Evolutionary conservation across 1,140 invertebrate species (phyloP).

Genomic region (Steinernema feltiae): DNA sequence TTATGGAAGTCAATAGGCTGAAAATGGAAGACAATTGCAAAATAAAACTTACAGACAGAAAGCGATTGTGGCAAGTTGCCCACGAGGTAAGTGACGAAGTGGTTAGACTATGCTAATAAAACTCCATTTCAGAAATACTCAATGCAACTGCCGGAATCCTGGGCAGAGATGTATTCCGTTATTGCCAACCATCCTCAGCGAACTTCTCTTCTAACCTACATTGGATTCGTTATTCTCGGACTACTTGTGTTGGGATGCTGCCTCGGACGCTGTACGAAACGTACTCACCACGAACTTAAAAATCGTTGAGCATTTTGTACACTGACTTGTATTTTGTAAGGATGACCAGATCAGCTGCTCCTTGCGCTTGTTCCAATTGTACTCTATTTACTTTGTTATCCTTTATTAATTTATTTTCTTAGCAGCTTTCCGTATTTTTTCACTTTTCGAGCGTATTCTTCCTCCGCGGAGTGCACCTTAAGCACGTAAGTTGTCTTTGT

Average conservation of each 20-base stretch:
- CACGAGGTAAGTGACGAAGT: constrained; percentile 47
- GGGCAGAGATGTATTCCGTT: constrained; percentile 36
- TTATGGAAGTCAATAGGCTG: constrained; percentile 33
- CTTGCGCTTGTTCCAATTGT: not conserved
- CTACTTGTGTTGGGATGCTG: constrained; percentile 53
- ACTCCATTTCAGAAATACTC: constrained; percentile 47
- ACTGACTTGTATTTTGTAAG: not conserved
- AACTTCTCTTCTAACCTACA: constrained; percentile 47
- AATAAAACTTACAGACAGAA: constrained; percentile 46
- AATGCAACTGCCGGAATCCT: constrained; percentile 50
- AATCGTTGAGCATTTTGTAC: constrained; percentile 47
- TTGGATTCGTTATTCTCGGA: constrained; percentile 45
- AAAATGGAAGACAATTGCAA: constrained; percentile 41
- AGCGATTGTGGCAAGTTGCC: constrained; percentile 54
- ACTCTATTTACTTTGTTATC: not conserved
- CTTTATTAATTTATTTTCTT: constrained; percentile 4
- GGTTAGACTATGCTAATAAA: too few species aligned
- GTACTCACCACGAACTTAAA: constrained; percentile 46
- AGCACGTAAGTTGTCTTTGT: too few species aligned
- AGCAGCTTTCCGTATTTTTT: constrained; percentile 5
- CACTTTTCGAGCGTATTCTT: not conserved
- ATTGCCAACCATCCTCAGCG: constrained; percentile 31
- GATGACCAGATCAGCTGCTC: too few species aligned
- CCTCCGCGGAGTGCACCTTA: too few species aligned
- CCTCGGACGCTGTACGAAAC: constrained; percentile 50